Evolutionary conservation across 2,113 vertebrate species (phyloP).

Genomic region (Micromys minutus): DNA sequence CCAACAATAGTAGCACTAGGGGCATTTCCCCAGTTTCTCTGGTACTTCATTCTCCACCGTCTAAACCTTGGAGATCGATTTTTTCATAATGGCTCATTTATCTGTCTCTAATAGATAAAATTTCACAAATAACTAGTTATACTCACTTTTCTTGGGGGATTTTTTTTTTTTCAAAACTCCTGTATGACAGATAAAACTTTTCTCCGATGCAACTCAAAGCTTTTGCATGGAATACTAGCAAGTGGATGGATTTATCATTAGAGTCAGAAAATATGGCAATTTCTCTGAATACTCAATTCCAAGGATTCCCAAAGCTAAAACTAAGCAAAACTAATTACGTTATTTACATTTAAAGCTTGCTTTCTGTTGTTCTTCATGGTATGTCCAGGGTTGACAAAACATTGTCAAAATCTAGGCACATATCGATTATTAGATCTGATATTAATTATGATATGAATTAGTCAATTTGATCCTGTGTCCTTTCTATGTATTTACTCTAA

Average conservation of each 20-base stretch:
- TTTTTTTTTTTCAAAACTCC: slow-evolving; percentile 60
- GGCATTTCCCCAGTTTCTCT: background rate
- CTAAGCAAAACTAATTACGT: background rate
- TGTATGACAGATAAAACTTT: slow-evolving; percentile 28
- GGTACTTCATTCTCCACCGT: background rate
- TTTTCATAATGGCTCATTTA: slow-evolving; percentile 32
- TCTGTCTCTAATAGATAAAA: slow-evolving; percentile 38
- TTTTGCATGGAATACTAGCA: slow-evolving; percentile 1
- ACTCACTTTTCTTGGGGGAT: background rate
- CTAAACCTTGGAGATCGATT: slow-evolving; percentile 20
- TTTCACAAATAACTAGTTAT: slow-evolving; percentile 1
- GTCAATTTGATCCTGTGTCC: background rate
- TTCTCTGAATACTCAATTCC: slow-evolving; percentile 20
- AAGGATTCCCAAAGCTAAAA: background rate
- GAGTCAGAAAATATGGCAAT: background rate
- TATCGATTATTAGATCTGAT: slow-evolving; percentile 26
- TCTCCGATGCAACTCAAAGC: slow-evolving; percentile 3
- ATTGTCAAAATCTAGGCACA: background rate
- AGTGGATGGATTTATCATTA: slow-evolving; percentile 17
- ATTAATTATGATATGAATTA: background rate
- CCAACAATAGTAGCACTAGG: background rate
- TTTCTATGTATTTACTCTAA: slow-evolving; percentile 41
- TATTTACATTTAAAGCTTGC: background rate
- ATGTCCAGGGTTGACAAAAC: background rate
- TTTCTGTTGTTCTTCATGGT: background rate